phyloP scores from a whole-genome alignment of 1,140 invertebrate species.

The Achatina immaculata region DNA sequence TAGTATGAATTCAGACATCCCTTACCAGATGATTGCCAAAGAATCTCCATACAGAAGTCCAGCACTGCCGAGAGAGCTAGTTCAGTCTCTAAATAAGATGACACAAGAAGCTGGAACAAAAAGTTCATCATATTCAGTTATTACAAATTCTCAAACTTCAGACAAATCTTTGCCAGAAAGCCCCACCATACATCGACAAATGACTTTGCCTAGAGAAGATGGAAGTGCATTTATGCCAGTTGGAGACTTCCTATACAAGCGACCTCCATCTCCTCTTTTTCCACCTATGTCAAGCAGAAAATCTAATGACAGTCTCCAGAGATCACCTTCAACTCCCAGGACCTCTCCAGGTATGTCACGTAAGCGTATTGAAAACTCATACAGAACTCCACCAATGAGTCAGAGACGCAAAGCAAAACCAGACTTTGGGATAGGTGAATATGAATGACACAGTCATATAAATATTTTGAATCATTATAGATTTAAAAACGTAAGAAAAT shows the following conservation, averaged over 20 bases:
- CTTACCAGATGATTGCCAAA: slow-evolving; percentile 1
- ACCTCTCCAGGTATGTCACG: slow-evolving; percentile 45
- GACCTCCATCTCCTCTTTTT: slow-evolving; percentile 47
- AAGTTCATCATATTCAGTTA: slow-evolving; percentile 21
- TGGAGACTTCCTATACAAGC: slow-evolving; percentile 47
- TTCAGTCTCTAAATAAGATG: slow-evolving; percentile 11
- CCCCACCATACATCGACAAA: not conserved
- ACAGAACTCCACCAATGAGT: slow-evolving; percentile 43
- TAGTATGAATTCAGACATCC: not conserved
- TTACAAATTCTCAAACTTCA: slow-evolving; percentile 35
- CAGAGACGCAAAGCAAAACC: slow-evolving; percentile 39
- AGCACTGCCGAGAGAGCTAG: slow-evolving; percentile 16
- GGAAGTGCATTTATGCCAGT: slow-evolving; percentile 39
- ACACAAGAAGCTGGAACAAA: slow-evolving; percentile 9
- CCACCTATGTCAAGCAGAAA: slow-evolving; percentile 40
- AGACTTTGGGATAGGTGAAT: slow-evolving; percentile 46
- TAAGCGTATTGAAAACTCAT: slow-evolving; percentile 39
- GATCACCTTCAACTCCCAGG: slow-evolving; percentile 44
- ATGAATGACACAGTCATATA: slow-evolving; percentile 41
- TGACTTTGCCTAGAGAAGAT: slow-evolving; percentile 25
- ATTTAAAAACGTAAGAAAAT: not conserved
- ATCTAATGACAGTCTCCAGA: slow-evolving; percentile 45
- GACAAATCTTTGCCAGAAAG: slow-evolving; percentile 35
- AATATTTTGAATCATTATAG: not conserved
- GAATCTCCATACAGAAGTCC: slow-evolving; percentile 39